Evolutionary conservation across 64 coral and sea anemone genomes (phyloP), one percentile per base, ranked within the genome.

Genomic region (Anthopleura sola): DNA sequence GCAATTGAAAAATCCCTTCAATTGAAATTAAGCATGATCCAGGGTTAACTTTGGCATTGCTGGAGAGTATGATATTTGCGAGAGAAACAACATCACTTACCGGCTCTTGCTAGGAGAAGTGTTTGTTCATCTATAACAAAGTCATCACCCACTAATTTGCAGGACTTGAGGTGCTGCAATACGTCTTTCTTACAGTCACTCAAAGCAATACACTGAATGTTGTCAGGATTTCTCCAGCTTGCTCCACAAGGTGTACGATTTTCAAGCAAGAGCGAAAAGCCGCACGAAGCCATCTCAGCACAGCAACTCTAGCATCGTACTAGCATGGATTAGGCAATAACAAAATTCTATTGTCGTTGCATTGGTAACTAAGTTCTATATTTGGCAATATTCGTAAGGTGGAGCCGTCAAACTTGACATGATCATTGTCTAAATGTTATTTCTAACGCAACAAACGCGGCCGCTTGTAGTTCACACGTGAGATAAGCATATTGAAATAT

Each of bases 181-280:
- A 88, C 51, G 39, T 88, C 87, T 36, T 29, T 88, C 13, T 80
- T 69, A 48, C 85, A 88, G 13, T 88, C 36, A 31, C 17, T 44
- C 7, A 89, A 37, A 39, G 78, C 15, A 53, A 89, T 21, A 48
- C 87, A 89, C 24, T 89, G 75, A 14, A 88, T 28, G 16, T 88
- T 48, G 18, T 82, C 55, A 26, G 77, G 56, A 78, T 88, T 82
- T 49, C 55, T 88, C 13, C 54, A 82, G 78, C 44, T 71, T 62
- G 39, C 29, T 60, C 57, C 87, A 68, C 37, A 69, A 36, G 77
- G 37, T 68, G 87, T 81, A 17, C 36, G 54, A 68, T 88, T 36
- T 3, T 88, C 23, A 1, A 64, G 9, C 23, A 68, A 31, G 21
- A 80, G 44, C 11, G 57, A 88, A 88, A 82, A 88, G 44, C 87